Evolutionary conservation across 23 tunicate species (phyloP).

Genomic region (Botrylloides violaceus): DNA sequence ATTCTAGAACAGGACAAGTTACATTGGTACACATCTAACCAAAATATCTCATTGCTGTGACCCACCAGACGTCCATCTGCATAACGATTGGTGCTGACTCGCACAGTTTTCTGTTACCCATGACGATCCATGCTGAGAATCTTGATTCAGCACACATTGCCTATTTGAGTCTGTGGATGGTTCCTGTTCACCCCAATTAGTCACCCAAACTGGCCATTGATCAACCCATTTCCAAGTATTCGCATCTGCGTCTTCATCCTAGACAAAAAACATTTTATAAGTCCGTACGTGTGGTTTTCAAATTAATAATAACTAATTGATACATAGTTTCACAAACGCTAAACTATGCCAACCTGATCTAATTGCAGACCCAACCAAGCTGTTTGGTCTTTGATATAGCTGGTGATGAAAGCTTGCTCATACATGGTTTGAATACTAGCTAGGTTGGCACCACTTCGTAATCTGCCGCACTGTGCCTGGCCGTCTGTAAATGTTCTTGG

Average conservation of each 20-base stretch:
- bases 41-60: neutral
- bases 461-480: constrained; percentile 25
- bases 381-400: constrained; percentile 37
- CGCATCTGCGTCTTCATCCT: constrained; percentile 18
- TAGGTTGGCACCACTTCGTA: constrained; percentile 37
- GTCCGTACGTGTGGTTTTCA: neutral
- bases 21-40: neutral
- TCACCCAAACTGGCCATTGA: constrained; percentile 89
- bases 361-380: constrained; percentile 75
- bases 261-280: neutral
- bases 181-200: constrained; percentile 84
- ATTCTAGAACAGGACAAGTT: constrained; percentile 23
- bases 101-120: constrained; percentile 68
- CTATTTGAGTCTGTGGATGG: constrained; percentile 46
- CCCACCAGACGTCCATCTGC: constrained; percentile 72
- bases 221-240: constrained; percentile 79
- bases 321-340: neutral
- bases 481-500: constrained; percentile 61
- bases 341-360: constrained; percentile 44
- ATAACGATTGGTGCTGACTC: constrained; percentile 42
- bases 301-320: too few species aligned
- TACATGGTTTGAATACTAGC: constrained; percentile 60
- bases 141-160: constrained; percentile 58
- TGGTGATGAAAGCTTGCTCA: constrained; percentile 71
- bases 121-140: constrained; percentile 50